Base-by-base conservation (phyloP, 2,888 invertebrate species). In the Ophion ventricosus region DNA sequence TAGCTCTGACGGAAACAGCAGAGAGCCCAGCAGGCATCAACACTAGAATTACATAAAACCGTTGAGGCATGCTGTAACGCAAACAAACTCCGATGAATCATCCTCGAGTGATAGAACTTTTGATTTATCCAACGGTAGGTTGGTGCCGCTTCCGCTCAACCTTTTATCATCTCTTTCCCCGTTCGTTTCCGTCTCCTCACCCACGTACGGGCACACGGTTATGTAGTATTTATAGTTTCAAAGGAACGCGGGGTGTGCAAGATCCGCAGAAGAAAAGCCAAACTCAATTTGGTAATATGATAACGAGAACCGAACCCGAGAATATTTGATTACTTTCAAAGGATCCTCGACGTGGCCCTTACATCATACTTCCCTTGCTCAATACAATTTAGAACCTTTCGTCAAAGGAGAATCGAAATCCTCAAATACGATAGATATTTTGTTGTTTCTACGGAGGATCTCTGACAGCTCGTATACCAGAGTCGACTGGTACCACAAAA, bases 271-370 rank as follows among this genome's bases (percentile, higher is more conserved):
- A 54, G 35, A 49, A 69, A 49, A 69, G 25, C 56, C 17, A 69
- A 77, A 73, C 35, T 72, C 73, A 61, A 64, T 61, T 83, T 64
- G 35, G 43, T 40, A 72, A 49, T 35, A 73, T 43, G 35, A 64
- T 43, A 69, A 63, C 56, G 77, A 74, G 43, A 63, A 43, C 14
- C 59, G 66, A 57, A 49, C 40, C 69, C 11, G 57, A 69, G 26
- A 77, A 81, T 49, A 84, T 84, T 80, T 57, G 69, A 84, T 84
- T 73, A 80, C 77, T 80, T 69, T 63, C 63, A 35, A 84, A 80
- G 73, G 77, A 77, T 57, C 61, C 80, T 43, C 43, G 49, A 72
- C 11, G 11, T 35, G 56, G 23, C 40, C 40, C 35, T 56, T 64
- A 59, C 59, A 74, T 70, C 49, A 70, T 59, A 5, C 59, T 61